Conservation (phyloP, 2,888 invertebrate species). For the Papilio protenor region DNA sequence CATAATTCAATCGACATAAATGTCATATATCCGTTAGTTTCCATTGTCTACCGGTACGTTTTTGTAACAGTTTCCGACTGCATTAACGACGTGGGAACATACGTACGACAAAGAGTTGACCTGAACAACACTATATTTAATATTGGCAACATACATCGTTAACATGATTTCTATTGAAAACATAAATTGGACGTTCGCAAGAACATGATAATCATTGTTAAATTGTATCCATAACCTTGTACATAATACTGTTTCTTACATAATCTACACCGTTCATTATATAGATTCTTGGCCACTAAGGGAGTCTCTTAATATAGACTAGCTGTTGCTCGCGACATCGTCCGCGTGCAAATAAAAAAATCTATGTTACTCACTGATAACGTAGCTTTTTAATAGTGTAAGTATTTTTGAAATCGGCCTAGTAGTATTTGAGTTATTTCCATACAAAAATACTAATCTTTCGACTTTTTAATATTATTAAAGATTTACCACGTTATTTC, state of each 20-base stretch:
- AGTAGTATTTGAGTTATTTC: no score
- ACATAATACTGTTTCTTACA: not conserved
- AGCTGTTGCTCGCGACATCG: no score
- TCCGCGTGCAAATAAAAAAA: no score
- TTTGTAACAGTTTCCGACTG: slow-evolving; percentile 80
- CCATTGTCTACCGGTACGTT: slow-evolving; percentile 77
- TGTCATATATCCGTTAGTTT: slow-evolving; percentile 68
- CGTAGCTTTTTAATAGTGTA: no score
- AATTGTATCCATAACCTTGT: not conserved
- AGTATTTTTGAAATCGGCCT: no score
- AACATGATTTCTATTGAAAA: slow-evolving; percentile 42
- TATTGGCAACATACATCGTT: slow-evolving; percentile 51
- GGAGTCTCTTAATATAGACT: no score
- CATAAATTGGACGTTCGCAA: not conserved
- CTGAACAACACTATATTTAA: slow-evolving; percentile 67
- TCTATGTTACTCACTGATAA: no score
- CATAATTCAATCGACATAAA: slow-evolving; percentile 51
- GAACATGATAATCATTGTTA: not conserved
- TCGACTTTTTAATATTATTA: no score
- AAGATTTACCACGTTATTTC: no score
- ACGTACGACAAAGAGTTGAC: slow-evolving; percentile 56
- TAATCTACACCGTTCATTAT: not conserved
- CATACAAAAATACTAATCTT: no score
- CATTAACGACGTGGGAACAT: slow-evolving; percentile 80
- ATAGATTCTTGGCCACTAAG: no score